Conservation (phyloP, 2,888 invertebrate genomes). For the Parnassius orleans region DNA sequence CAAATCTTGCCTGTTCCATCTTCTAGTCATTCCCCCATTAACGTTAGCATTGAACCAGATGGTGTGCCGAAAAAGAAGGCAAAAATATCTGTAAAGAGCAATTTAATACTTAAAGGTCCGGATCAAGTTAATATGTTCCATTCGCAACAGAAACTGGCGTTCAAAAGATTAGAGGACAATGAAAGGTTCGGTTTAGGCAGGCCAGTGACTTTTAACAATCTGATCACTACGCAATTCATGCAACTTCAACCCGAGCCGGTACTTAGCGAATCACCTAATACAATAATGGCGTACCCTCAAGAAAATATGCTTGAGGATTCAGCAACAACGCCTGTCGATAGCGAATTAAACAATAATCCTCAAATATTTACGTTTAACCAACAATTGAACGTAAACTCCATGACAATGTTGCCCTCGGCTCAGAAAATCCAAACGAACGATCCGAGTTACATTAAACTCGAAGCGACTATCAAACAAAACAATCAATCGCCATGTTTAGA, state of each 20-base stretch:
- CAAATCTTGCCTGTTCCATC: slow-evolving; percentile 70
- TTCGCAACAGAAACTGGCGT: slow-evolving; percentile 76
- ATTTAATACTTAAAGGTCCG: slow-evolving; percentile 73
- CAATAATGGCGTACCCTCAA: slow-evolving; percentile 60
- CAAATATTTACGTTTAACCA: slow-evolving; percentile 70
- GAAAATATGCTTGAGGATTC: slow-evolving; percentile 56
- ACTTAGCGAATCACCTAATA: slow-evolving; percentile 61
- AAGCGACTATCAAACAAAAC: slow-evolving; percentile 72
- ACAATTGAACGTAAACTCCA: slow-evolving; percentile 63
- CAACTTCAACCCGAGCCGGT: slow-evolving; percentile 65
- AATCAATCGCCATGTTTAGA: slow-evolving; percentile 72
- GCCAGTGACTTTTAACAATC: slow-evolving; percentile 71
- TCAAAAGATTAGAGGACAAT: slow-evolving; percentile 65
- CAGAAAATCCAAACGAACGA: slow-evolving; percentile 66
- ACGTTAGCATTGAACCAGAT: slow-evolving; percentile 53
- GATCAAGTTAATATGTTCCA: slow-evolving; percentile 76
- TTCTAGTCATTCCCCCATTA: slow-evolving; percentile 65
- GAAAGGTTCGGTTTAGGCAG: slow-evolving; percentile 65
- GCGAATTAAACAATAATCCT: slow-evolving; percentile 49
- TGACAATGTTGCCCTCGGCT: slow-evolving; percentile 62
- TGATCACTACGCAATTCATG: slow-evolving; percentile 74
- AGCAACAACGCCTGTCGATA: slow-evolving; percentile 59
- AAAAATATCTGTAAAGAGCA: slow-evolving; percentile 77
- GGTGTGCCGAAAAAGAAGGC: slow-evolving; percentile 70
- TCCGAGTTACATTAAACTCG: slow-evolving; percentile 73